Evolutionary conservation across 2,797 vertebrate species (phyloP), one percentile per base, ranked within the genome.

Genomic region (Nyctalus aviator): DNA sequence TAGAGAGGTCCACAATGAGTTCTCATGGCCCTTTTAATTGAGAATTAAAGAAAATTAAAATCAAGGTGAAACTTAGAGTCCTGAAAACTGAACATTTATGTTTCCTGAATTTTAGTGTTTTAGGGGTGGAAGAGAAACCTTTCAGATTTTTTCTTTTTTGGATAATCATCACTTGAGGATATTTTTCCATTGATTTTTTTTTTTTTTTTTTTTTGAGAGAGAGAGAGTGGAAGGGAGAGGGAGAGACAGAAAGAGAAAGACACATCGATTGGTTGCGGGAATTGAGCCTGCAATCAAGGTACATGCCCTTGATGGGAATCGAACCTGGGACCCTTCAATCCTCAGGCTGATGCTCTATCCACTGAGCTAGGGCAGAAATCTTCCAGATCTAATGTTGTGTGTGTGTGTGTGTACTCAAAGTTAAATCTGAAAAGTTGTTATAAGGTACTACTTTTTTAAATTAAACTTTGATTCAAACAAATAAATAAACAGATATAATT

Each of bases 381-480:
- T 79, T 88, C 30, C 59, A 88, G 30, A 50, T 82, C 78, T 78
- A 72, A 46, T 15, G 18, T 1, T 55, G 8, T 66, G 35, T 83
- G 23, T 44, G 64, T 59, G 13, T 46, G 0, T 41, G 41, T 37
- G 37, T 50, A 41, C n/a, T 57, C 48, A 90, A 69, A 17, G 15
- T 87, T 35, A 48, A 68, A 53, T 59, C 69, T 90, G 85, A 83
- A 90, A 79, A 68, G 13, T 21, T 95, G 25, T 79, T 92, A 62
- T 62, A 55, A 84, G 72, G 44, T 12, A 1, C 25, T 53, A 59
- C 13, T 35, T 57, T 46, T 55, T 44, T 13, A 1, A 23, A 59
- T 62, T 62, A 62, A 62, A 62, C 21, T 44, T 44, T 85, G 25
- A 72, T 46, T 84, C 71, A 91, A 85, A 93, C 37, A 64, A 79